These are phyloP conservation scores for Calcarius lapponicus DNA, from an alignment of 2,797 vertebrate genomes.

Conservation along the genomic window DNA sequence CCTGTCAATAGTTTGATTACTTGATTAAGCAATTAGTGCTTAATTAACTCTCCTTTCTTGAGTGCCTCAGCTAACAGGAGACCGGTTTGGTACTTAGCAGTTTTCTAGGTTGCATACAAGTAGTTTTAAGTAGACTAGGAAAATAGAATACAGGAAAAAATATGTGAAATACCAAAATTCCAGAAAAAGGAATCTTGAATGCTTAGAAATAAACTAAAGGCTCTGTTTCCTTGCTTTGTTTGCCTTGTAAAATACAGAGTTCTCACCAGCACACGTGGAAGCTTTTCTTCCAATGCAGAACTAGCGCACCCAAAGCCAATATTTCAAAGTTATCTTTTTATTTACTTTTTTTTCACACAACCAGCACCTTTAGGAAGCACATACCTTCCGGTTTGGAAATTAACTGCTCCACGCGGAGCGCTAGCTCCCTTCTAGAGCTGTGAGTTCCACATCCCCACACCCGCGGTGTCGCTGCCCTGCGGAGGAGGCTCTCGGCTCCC, in stretches of 20 bases:
- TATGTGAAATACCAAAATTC: rapidly evolving
- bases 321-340: no score
- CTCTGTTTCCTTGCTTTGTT: background rate
- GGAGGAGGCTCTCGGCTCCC: background rate
- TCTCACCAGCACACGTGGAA: rapidly evolving
- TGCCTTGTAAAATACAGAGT: background rate
- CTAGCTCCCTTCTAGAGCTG: rapidly evolving
- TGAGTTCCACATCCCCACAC: rapidly evolving
- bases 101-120: background rate
- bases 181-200: rapidly evolving
- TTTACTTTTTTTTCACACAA: no score
- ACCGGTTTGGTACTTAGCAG: rapidly evolving
- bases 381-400: background rate
- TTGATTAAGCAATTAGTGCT: background rate
- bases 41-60: background rate
- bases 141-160: rapidly evolving
- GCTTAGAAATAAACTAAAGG: background rate
- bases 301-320: rapidly evolving
- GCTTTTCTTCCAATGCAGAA: rapidly evolving
- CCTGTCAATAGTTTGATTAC: background rate
- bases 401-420: background rate
- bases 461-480: no score
- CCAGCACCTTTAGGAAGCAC: background rate
- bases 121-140: background rate
- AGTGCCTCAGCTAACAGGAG: background rate